phyloP scores from a whole-genome alignment of 2,888 invertebrate genomes.

The Drosophila gaucha region DNA sequence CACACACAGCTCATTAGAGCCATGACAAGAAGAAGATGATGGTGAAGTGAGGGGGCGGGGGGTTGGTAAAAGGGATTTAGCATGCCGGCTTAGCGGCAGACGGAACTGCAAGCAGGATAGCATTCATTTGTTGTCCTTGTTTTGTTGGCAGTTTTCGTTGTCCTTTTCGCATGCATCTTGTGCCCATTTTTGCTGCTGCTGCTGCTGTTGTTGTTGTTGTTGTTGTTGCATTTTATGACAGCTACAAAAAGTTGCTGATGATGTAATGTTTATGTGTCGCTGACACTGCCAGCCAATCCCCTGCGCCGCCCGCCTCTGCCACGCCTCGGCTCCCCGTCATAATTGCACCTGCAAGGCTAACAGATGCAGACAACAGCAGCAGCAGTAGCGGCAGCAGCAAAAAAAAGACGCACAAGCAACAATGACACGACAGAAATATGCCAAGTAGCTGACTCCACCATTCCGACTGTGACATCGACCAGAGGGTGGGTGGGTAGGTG shows the following conservation, averaged over 20 bases:
- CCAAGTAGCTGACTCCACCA: conserved; percentile 71
- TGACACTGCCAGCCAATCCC: conserved; percentile 58
- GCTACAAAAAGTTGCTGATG: conserved; percentile 77
- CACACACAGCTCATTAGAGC: conserved; percentile 68
- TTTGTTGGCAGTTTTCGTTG: conserved; percentile 40
- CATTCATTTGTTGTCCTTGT: conserved; percentile 73
- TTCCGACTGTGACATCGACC: conserved; percentile 41
- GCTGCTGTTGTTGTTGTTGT: conserved; percentile 27
- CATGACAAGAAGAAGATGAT: conserved; percentile 42
- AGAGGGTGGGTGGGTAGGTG: neutral
- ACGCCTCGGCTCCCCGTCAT: conserved; percentile 45
- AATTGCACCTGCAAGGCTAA: conserved; percentile 79
- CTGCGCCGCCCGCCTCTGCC: neutral
- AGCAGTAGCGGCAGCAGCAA: conserved; percentile 32
- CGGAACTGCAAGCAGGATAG: conserved; percentile 74
- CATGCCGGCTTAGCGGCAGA: conserved; percentile 71
- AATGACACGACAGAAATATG: conserved; percentile 77
- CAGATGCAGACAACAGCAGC: conserved; percentile 64
- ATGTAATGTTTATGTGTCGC: conserved; percentile 78
- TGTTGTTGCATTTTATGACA: conserved; percentile 68
- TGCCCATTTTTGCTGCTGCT: conserved; percentile 23
- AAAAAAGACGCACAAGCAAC: conserved; percentile 72
- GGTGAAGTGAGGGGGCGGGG: neutral
- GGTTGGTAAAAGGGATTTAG: conserved; percentile 59
- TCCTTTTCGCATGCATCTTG: conserved; percentile 56